These are phyloP conservation scores for Brachynemurus nebulosus DNA, from an alignment of 2,888 invertebrate genomes.

Conservation along the genomic window DNA sequence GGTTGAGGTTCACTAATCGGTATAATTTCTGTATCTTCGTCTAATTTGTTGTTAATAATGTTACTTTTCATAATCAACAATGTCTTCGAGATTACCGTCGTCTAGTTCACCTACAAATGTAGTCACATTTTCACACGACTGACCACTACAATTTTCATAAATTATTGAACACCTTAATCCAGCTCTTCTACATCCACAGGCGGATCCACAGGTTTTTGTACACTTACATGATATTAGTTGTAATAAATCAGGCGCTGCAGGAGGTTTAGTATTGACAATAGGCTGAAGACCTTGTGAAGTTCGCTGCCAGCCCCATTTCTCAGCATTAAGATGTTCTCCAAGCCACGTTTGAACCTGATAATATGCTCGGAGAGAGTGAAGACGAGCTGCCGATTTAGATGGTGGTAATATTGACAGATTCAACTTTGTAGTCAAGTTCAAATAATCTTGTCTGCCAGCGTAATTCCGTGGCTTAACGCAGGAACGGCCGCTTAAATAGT, in stretches of 20 bases:
- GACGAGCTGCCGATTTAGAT: constrained; percentile 9
- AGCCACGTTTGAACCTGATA: constrained; percentile 12
- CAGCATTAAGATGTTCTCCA: constrained; percentile 10
- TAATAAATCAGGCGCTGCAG: too few species aligned
- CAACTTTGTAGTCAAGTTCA: constrained; percentile 9
- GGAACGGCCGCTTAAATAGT: too few species aligned
- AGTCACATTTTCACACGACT: constrained; percentile 5
- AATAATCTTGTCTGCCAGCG: too few species aligned
- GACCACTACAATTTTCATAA: constrained; percentile 1
- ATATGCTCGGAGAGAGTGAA: constrained; percentile 13
- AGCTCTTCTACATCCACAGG: constrained; percentile 8
- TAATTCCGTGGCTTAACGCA: too few species aligned
- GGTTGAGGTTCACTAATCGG: too few species aligned
- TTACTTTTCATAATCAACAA: too few species aligned
- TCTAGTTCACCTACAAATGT: too few species aligned
- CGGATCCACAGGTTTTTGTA: constrained; percentile 7
- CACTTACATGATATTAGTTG: too few species aligned
- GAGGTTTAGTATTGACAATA: constrained; percentile 9
- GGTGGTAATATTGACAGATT: constrained; percentile 12
- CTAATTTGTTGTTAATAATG: too few species aligned
- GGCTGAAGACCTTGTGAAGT: constrained; percentile 11
- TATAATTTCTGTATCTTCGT: too few species aligned
- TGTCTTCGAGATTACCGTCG: too few species aligned
- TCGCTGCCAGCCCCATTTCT: constrained; percentile 17
- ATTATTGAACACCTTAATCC: constrained; percentile 8